Evolutionary conservation across 2,797 vertebrate species (phyloP).

Genomic region (Gobio occitaniae): DNA sequence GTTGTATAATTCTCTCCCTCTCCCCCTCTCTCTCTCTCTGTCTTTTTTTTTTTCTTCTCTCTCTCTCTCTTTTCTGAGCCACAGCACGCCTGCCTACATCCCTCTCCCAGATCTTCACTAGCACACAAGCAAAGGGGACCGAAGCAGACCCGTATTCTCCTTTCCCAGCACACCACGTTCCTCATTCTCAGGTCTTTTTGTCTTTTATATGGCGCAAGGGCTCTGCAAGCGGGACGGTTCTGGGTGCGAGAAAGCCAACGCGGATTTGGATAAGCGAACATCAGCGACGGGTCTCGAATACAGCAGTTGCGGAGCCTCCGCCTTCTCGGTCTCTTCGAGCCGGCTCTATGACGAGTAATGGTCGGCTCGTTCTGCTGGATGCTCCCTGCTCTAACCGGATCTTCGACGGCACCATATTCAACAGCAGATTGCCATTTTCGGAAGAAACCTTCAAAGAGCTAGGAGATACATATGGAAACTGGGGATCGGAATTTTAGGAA

Average conservation of each 20-base stretch:
- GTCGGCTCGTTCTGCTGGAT: conserved; percentile 76
- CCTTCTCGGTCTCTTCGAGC: conserved; percentile 69
- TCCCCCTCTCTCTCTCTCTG: conserved; percentile 42
- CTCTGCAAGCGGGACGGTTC: conserved; percentile 70
- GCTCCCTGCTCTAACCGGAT: conserved; percentile 76
- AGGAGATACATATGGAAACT: conserved; percentile 85
- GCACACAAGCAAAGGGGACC: conserved; percentile 66
- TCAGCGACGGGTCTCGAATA: conserved; percentile 51
- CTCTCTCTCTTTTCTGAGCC: conserved; percentile 60
- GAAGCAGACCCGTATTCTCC: conserved; percentile 56
- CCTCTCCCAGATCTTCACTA: conserved; percentile 59
- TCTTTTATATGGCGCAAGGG: conserved; percentile 80
- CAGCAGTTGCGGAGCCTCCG: conserved; percentile 63
- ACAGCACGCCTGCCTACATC: conserved; percentile 45
- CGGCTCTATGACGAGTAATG: conserved; percentile 82
- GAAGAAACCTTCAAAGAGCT: conserved; percentile 77
- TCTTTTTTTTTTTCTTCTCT: conserved; percentile 36
- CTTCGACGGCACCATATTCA: conserved; percentile 74
- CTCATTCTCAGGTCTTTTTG: conserved; percentile 56
- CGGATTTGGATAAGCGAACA: conserved; percentile 74
- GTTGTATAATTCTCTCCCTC: conserved; percentile 59
- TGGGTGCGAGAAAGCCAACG: conserved; percentile 72
- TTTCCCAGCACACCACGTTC: conserved; percentile 54
- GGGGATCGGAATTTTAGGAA: conserved; percentile 85
- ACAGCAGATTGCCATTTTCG: conserved; percentile 79